A percentile compares a stretch with the other conserved stretches of the same genome.
Evolutionary conservation across 2,113 vertebrate genomes (phyloP).

Genomic region (Austrofundulus limnaeus): DNA sequence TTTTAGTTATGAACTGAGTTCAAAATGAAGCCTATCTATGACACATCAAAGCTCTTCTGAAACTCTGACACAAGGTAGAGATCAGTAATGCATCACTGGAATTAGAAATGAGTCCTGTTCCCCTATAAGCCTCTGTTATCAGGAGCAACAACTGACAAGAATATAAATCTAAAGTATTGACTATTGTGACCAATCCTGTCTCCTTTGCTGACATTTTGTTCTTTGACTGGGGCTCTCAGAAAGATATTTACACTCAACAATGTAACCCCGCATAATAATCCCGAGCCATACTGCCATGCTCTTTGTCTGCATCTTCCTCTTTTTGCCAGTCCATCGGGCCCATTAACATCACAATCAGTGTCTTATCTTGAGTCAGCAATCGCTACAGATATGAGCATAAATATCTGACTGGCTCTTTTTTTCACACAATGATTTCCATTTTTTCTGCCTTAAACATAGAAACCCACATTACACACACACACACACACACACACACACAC

Average conservation of each 20-base stretch:
- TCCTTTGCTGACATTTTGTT: conserved; percentile 42
- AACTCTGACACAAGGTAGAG: conserved; percentile 49
- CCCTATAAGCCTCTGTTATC: conserved; percentile 52
- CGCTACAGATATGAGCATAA: conserved; percentile 33
- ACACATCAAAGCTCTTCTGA: conserved; percentile 51
- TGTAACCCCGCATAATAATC: conserved; percentile 43
- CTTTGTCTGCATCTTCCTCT: conserved; percentile 25
- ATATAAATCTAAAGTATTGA: conserved; percentile 62
- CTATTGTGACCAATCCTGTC: conserved; percentile 37
- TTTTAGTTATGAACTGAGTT: conserved; percentile 39
- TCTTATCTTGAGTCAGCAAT: conserved; percentile 49
- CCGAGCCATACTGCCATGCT: conserved; percentile 1
- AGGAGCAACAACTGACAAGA: conserved; percentile 59
- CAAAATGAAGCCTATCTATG: conserved; percentile 36
- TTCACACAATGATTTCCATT: conserved; percentile 38
- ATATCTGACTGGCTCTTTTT: conserved; percentile 22
- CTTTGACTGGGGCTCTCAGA: conserved; percentile 45
- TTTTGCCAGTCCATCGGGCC: conserved; percentile 19
- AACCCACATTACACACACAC: no score
- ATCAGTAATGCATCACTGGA: conserved; percentile 53
- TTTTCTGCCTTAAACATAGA: conserved; percentile 46
- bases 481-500: conserved; percentile 69
- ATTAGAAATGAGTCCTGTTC: conserved; percentile 52
- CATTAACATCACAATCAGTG: conserved; percentile 42
- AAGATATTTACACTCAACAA: conserved; percentile 47